A percentile compares a stretch with the other conserved stretches of the same genome.
Conservation (phyloP, 2,888 invertebrate species). For the Ctena decussata region DNA sequence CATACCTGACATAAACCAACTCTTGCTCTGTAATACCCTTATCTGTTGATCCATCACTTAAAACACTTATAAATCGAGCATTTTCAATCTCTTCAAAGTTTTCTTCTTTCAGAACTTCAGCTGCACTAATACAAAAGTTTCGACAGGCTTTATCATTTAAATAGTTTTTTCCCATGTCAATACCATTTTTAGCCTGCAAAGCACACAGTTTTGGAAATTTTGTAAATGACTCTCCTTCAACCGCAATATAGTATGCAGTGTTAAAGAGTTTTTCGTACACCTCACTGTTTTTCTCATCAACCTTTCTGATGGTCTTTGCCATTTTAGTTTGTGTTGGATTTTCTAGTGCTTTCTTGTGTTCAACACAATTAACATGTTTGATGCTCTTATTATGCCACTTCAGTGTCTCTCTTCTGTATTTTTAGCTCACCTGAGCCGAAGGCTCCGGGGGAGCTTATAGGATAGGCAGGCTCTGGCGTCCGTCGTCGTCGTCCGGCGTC, state of each 20-base stretch:
- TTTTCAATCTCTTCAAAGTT: constrained; percentile 11
- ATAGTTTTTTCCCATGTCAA: constrained; percentile 31
- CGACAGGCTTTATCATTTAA: constrained; percentile 30
- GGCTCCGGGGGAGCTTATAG: too few relatives aligned
- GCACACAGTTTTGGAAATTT: constrained; percentile 31
- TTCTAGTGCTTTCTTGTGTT: constrained; percentile 14
- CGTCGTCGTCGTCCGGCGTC: too few relatives aligned
- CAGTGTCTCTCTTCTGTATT: constrained; percentile 28
- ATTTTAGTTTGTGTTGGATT: constrained; percentile 15
- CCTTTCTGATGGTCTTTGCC: constrained; percentile 18
- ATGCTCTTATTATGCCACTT: constrained; percentile 31
- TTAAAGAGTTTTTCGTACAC: constrained; percentile 27
- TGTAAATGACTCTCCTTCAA: constrained; percentile 31
- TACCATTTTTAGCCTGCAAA: constrained; percentile 26
- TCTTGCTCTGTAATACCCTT: constrained; percentile 35
- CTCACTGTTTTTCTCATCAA: constrained; percentile 13
- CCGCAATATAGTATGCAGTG: constrained; percentile 42
- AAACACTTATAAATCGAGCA: constrained; percentile 32
- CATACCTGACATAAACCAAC: constrained; percentile 32
- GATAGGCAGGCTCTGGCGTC: too few relatives aligned
- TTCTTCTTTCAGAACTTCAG: constrained; percentile 9
- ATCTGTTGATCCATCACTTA: constrained; percentile 31
- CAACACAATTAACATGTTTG: constrained; percentile 35
- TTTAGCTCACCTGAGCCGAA: too few relatives aligned
- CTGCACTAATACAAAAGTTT: constrained; percentile 15